Percentiles rank a stretch among this genome's conserved stretches.
Conservation (phyloP, 2,888 invertebrate genomes). For the Phragmatobia fuliginosa region DNA sequence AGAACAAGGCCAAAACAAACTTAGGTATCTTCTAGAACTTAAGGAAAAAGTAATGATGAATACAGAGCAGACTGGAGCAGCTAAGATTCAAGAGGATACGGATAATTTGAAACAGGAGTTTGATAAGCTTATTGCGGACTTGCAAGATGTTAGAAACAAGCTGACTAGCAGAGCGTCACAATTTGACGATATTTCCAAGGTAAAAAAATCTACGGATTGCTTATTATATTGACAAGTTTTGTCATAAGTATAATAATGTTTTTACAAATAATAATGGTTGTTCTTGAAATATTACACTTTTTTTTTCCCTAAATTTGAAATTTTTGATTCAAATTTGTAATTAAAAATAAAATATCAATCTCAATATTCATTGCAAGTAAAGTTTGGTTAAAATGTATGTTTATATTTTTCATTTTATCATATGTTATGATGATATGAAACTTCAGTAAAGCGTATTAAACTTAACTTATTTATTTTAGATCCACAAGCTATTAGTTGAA, state of each 20-base stretch:
- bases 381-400: too few species aligned
- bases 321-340: background rate
- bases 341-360: too few species aligned
- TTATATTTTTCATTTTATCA: too few species aligned
- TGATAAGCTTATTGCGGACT: conserved; percentile 93
- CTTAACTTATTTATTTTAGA: conserved; percentile 55
- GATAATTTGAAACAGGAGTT: conserved; percentile 95
- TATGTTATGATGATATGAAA: background rate
- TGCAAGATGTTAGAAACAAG: conserved; percentile 92
- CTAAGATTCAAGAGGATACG: conserved; percentile 96
- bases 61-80: conserved; percentile 95
- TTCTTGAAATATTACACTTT: too few species aligned
- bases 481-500: conserved; percentile 92
- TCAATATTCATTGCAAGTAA: too few species aligned
- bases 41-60: conserved; percentile 98
- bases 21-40: conserved; percentile 90
- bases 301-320: background rate
- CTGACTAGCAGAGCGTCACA: conserved; percentile 91
- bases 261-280: too few species aligned
- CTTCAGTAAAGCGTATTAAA: background rate
- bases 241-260: too few species aligned
- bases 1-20: conserved; percentile 93
- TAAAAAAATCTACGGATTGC: too few species aligned
- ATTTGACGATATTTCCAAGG: conserved; percentile 95
- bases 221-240: too few species aligned